Evolutionary conservation across 2,113 vertebrate species (phyloP), one percentile per base, ranked within the genome.

Genomic region (Corapipo altera): DNA sequence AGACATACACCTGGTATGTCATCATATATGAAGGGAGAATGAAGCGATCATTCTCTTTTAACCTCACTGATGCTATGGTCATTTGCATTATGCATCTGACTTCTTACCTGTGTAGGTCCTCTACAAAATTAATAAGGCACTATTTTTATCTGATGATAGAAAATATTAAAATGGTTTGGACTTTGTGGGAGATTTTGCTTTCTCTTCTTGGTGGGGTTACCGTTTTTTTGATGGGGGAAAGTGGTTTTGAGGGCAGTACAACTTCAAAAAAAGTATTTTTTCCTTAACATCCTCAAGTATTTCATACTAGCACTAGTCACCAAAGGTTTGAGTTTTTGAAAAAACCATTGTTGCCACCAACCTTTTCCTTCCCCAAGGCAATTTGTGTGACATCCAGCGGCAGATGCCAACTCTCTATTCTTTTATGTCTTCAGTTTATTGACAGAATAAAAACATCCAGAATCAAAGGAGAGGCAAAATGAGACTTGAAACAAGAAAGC

Each of bases 11-110:
- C 20, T 32, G 16, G 30, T n/a, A 19, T 4, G 14, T 2, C 26
- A 15, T 1, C 26, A 15, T 1, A 15, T 1, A 57, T 3, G 3
- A 28, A 43, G 11, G 33, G 26, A 5, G 49, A n/a, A 8, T 22
- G 76, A 73, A 74, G 14, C 30, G 54, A 37, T 24, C 20, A 12
- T 4, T 8, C 12, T 39, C 8, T 19, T 37, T 59, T 48, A 70
- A 22, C 6, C 16, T 18, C 32, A 92, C 51, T 30, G 46, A 35
- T 48, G 27, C 8, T 71, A 5, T 18, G 17, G 30, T 69, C 17
- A 11, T 26, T 37, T 62, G 20, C 37, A 52, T 24, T 20, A 65
- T 33, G 7, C 5, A 43, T 43, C 13, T 69, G n/a, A 61, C 16
- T 73, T 52, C 52, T 54, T 48, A 70, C 1, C 39, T 41, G 9